Evolutionary conservation across 2,113 vertebrate species (phyloP), one percentile per base, ranked within the genome.

Genomic region (Machaerirhynchus nigripectus): DNA sequence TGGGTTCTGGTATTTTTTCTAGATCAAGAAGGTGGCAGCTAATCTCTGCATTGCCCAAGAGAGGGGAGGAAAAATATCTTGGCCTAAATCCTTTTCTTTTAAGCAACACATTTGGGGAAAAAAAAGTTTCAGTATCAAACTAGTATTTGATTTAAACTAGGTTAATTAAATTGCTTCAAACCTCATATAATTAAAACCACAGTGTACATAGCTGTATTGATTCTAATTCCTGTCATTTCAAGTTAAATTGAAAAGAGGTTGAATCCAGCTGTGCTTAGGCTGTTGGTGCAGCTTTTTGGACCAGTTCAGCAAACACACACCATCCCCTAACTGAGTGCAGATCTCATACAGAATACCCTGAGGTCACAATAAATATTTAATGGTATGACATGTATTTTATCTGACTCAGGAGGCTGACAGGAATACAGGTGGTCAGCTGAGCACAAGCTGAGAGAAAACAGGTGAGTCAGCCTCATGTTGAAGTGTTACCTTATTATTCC

Each of bases 301-400:
- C 49, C 14, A 50, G 50, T 61, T 90, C 47, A 85, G 17, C 59
- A 83, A 67, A 50, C 18, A 47, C 15, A 73, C 22, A 68, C 11
- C 39, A 63, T 69, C 52, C 67, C 44, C 68, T 61, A 69, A 79
- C 18, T 1, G 4, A 85, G 55, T n/a, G 37, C 63, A 88, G 67
- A 44, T 50, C 46, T 91, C 70, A 77, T 27, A 13, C 39, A 77
- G 44, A 73, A 91, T 22, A 52, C 35, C 75, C 49, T 56, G 52
- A 56, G 42, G 76, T 52, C 79, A 78, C 76, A 89, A 74, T 74
- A 94, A 95, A 88, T 95, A 86, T 84, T 90, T 90, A 93, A 94
- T 50, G 56, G 19, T 47, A 59, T 85, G 63, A 65, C 60, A 91
- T 80, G 75, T 55, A n/a, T 59, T 94, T 89, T 87, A 73, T 94